Evolutionary conservation across 2,888 invertebrate species (phyloP).

Genomic region (Melitaea athalia): DNA sequence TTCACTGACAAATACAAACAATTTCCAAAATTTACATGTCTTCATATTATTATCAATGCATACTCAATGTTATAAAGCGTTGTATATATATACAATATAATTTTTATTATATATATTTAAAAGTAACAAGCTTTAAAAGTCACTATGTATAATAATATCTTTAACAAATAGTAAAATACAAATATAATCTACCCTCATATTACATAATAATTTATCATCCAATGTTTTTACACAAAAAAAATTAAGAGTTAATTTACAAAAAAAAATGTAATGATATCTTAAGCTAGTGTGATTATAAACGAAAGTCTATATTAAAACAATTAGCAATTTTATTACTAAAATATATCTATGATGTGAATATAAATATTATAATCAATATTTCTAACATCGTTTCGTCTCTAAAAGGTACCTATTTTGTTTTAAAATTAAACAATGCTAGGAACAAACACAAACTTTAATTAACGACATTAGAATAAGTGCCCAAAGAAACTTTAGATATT

Average conservation of each 20-base stretch:
- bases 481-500: too few relatives aligned
- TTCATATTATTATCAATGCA: not conserved
- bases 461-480: too few relatives aligned
- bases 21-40: not conserved
- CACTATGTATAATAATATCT: not conserved
- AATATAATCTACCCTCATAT: not conserved
- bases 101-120: not conserved
- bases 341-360: too few relatives aligned
- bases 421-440: too few relatives aligned
- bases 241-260: not conserved
- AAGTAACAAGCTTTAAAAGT: not conserved
- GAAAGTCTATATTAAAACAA: not conserved
- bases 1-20: not conserved
- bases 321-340: too few relatives aligned
- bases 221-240: too few relatives aligned
- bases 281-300: not conserved
- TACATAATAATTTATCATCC: too few relatives aligned
- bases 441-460: too few relatives aligned
- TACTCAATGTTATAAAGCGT: not conserved
- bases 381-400: too few relatives aligned
- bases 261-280: not conserved
- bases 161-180: not conserved
- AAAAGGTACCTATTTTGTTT: too few relatives aligned
- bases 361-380: too few relatives aligned
- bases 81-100: not conserved